Conservation (phyloP, 1,140 invertebrate species). For the Neodiprion lecontei region DNA sequence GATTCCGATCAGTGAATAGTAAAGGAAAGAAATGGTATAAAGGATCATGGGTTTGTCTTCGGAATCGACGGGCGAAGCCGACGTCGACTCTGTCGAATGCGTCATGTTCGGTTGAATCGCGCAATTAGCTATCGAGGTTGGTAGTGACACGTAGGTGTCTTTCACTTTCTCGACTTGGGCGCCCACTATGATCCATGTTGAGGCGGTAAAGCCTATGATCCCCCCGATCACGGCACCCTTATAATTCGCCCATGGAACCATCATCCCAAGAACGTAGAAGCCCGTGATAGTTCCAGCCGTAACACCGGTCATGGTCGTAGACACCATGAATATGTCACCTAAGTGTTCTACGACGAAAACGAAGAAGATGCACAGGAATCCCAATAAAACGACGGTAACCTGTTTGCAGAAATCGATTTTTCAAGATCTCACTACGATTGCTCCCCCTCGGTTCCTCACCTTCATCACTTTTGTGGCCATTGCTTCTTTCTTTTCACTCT, state of each 20-base stretch:
- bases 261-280: slow-evolving; percentile 63
- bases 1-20: slow-evolving; percentile 65
- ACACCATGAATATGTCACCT: slow-evolving; percentile 56
- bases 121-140: slow-evolving; percentile 55
- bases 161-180: slow-evolving; percentile 58
- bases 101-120: slow-evolving; percentile 25
- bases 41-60: slow-evolving; percentile 42
- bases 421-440: no score
- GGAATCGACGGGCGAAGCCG: slow-evolving; percentile 4
- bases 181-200: slow-evolving; percentile 68
- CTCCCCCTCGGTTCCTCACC: slow-evolving; percentile 19
- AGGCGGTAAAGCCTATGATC: slow-evolving; percentile 56
- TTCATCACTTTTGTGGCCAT: slow-evolving; percentile 52
- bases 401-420: slow-evolving; percentile 6
- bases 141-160: slow-evolving; percentile 40
- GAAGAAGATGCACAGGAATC: slow-evolving; percentile 58
- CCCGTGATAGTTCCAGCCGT: slow-evolving; percentile 62
- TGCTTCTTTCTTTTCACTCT: slow-evolving; percentile 41
- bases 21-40: slow-evolving; percentile 68
- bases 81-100: slow-evolving; percentile 29
- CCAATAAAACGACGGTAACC: slow-evolving; percentile 52
- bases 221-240: slow-evolving; percentile 64
- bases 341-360: slow-evolving; percentile 60
- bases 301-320: slow-evolving; percentile 58
- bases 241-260: slow-evolving; percentile 59